phyloP scores from a whole-genome alignment of 2,797 vertebrate genomes.

The Notolabrus celidotus region DNA sequence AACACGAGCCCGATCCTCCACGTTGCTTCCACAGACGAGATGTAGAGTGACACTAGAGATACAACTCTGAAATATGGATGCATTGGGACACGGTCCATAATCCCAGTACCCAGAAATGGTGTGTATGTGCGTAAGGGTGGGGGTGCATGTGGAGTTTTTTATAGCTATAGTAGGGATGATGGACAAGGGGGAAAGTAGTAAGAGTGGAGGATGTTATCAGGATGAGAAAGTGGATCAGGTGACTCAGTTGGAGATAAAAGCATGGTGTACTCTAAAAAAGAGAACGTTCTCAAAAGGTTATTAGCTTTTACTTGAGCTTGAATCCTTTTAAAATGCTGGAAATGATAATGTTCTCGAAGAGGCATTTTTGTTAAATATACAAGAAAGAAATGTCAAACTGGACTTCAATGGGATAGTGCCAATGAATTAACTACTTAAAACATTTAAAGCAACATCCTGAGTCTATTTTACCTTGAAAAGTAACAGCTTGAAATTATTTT shows the following conservation, averaged over 20 bases:
- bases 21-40: slow-evolving; percentile 77
- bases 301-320: slow-evolving; percentile 21
- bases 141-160: slow-evolving; percentile 16
- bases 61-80: slow-evolving; percentile 85
- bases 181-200: slow-evolving; percentile 56
- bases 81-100: slow-evolving; percentile 71
- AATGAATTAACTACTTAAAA: slow-evolving; percentile 13
- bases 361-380: slow-evolving; percentile 21
- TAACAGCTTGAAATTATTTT: background rate
- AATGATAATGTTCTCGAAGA: slow-evolving; percentile 4
- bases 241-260: slow-evolving; percentile 57
- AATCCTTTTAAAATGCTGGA: slow-evolving; percentile 10
- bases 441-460: background rate
- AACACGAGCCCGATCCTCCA: slow-evolving; percentile 63
- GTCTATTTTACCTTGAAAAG: background rate
- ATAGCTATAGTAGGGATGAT: slow-evolving; percentile 56
- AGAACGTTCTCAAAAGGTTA: slow-evolving; percentile 26
- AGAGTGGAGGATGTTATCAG: slow-evolving; percentile 38
- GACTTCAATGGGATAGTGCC: background rate
- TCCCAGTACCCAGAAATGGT: slow-evolving; percentile 70
- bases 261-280: slow-evolving; percentile 4
- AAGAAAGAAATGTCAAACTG: slow-evolving; percentile 27
- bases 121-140: slow-evolving; percentile 18
- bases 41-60: slow-evolving; percentile 81
- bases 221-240: slow-evolving; percentile 54